Percentiles rank a stretch among this genome's conserved stretches.
These are phyloP conservation scores for Coregonus suidteri DNA, from an alignment of 2,797 vertebrate genomes.

Conservation along the genomic window DNA sequence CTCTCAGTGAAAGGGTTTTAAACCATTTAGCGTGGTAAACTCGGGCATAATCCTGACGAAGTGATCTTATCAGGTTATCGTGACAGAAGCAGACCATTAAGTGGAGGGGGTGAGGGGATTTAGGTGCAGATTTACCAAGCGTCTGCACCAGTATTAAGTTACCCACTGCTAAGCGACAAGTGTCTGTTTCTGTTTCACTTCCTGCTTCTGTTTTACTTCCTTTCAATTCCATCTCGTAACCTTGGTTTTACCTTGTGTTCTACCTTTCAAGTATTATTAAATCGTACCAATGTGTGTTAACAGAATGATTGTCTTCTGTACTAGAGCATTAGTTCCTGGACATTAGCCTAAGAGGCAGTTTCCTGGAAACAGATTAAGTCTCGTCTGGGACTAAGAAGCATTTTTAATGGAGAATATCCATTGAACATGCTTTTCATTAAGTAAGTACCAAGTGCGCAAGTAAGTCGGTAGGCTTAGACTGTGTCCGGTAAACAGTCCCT, in stretches of 20 bases:
- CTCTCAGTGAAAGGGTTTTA: constrained; percentile 50
- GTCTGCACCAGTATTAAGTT: not conserved
- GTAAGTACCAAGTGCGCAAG: constrained; percentile 23
- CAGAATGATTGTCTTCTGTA: not conserved
- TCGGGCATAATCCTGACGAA: constrained; percentile 30
- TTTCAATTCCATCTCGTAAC: not conserved
- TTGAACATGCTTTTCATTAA: not conserved
- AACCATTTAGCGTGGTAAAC: constrained; percentile 57
- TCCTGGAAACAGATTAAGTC: not conserved
- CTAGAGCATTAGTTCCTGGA: not conserved
- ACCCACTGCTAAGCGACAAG: not conserved
- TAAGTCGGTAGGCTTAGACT: constrained; percentile 17
- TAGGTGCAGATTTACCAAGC: not conserved
- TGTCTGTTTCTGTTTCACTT: not conserved
- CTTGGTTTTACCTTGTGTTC: too few relatives aligned
- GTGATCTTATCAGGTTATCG: constrained; percentile 64
- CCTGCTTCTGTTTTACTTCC: not conserved
- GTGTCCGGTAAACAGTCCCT: not conserved
- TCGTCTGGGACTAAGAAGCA: not conserved
- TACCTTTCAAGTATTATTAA: not conserved
- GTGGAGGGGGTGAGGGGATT: not conserved
- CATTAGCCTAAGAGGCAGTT: not conserved
- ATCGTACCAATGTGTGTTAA: not conserved
- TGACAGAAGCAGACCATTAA: constrained; percentile 34
- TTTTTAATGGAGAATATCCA: not conserved